A percentile compares a stretch with the other conserved stretches of the same genome.
phyloP scores from a whole-genome alignment of 1,140 invertebrate species.

The Drosophila tsacasi region DNA sequence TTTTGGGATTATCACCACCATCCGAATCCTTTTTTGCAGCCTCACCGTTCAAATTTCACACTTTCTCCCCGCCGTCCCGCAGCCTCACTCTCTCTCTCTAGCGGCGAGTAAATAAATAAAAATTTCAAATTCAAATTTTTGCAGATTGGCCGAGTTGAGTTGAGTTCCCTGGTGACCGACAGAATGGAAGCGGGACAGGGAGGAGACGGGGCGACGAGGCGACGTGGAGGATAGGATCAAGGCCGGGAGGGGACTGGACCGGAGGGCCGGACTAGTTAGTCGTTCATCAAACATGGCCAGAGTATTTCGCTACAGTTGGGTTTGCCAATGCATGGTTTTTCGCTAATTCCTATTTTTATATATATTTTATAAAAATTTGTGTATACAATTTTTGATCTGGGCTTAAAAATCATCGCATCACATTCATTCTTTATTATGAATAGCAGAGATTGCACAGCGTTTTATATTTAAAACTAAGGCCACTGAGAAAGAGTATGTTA shows the following conservation, averaged over 20 bases:
- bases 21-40: constrained; percentile 7
- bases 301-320: constrained; percentile 19
- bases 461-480: neutral
- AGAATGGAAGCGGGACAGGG: constrained; percentile 11
- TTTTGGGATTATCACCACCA: constrained; percentile 29
- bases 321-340: neutral
- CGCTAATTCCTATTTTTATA: neutral
- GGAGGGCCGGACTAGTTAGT: constrained; percentile 62
- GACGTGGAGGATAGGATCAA: constrained; percentile 7
- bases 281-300: constrained; percentile 66
- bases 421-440: neutral
- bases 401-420: neutral
- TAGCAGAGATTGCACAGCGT: neutral
- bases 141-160: constrained; percentile 67
- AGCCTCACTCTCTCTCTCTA: constrained; percentile 3
- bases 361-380: neutral
- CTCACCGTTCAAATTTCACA: constrained; percentile 30
- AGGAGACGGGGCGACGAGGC: neutral
- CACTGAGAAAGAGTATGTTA: neutral
- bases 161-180: constrained; percentile 60
- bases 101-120: constrained; percentile 76
- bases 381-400: neutral
- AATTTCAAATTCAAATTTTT: constrained; percentile 82
- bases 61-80: neutral
- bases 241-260: constrained; percentile 7